Base-by-base conservation (phyloP, 2,797 vertebrate genomes). In the Sarcoramphus papa region DNA sequence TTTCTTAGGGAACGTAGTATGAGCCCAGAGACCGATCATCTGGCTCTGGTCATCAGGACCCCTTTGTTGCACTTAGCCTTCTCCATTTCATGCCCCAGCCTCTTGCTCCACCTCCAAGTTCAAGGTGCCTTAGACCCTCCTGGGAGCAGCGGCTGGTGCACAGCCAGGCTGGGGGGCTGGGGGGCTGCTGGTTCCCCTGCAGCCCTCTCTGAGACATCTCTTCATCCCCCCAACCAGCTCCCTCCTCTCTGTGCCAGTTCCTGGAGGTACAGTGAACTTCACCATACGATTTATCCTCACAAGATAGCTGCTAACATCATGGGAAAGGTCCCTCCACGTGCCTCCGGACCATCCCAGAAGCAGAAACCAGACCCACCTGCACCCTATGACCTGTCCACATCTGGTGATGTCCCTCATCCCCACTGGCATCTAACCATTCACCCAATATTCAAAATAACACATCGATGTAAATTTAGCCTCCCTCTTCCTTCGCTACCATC, bases 281-380 rank as follows among this genome's bases (percentile, higher is more conserved):
- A 28, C 57, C 35, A 2, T 25, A 22, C 6, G 43, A 30, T 64
- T 81, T 11, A n/a, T 31, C 33, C 65, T 64, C 12, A 12, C 33
- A 28, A 37, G 19, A 8, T 53, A 35, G 65, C 65, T 22, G 21
- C 20, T 53, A 21, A 17, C 25, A 4, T 35, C n/a, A 14, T 3
- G 31, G 62, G 25, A 14, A 31, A 19, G 28, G 47, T n/a, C 41
- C 59, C 40, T 65, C 22, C 40, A 9, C 0, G 3, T 1, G 2
- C 21, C 51, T 69, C 25, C 0, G 2, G 45, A 59, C 40, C 14
- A 22, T 25, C 27, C 64, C 53, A 53, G 50, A 33, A 41, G 33
- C 51, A 35, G 43, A 69, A 70, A 72, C 41, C 40, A 72, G 57
- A 16, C 23, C 35, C 21, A 41, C 69, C 12, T 21, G 23, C 51